Evolutionary conservation across 2,113 vertebrate genomes (phyloP).

Genomic region (Eupsittula cactorum): DNA sequence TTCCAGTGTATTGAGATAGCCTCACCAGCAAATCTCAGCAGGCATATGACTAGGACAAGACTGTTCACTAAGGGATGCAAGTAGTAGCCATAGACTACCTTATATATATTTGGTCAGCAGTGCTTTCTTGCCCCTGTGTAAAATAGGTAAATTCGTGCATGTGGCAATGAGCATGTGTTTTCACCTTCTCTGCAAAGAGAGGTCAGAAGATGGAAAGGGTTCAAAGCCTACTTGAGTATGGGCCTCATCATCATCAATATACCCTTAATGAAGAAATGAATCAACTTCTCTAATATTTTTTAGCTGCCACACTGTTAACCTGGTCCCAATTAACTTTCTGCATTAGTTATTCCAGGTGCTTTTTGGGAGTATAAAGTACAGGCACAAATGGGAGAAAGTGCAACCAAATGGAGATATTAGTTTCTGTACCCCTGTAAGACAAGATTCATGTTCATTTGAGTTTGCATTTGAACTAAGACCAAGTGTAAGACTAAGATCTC

Average conservation of each 20-base stretch:
- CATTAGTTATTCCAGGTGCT: background rate
- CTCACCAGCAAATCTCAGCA: background rate
- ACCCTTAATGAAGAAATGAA: background rate
- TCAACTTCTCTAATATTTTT: background rate
- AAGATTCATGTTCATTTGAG: background rate
- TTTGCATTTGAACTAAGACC: background rate
- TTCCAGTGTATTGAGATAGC: background rate
- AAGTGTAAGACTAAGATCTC: background rate
- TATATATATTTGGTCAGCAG: background rate
- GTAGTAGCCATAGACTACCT: rapidly evolving
- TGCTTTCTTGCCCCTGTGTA: background rate
- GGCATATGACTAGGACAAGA: rapidly evolving
- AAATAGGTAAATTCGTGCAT: background rate
- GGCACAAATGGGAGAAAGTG: background rate
- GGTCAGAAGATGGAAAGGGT: background rate
- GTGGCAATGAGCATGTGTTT: background rate
- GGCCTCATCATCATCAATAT: background rate
- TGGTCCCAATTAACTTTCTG: background rate
- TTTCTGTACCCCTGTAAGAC: background rate
- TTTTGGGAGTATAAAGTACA: background rate
- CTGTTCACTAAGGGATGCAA: background rate
- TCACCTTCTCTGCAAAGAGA: background rate
- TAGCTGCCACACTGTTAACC: background rate
- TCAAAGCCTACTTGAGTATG: background rate
- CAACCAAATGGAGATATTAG: background rate